These are phyloP conservation scores for Oxyruncus cristatus DNA, from an alignment of 2,113 vertebrate genomes.

Conservation along the genomic window DNA sequence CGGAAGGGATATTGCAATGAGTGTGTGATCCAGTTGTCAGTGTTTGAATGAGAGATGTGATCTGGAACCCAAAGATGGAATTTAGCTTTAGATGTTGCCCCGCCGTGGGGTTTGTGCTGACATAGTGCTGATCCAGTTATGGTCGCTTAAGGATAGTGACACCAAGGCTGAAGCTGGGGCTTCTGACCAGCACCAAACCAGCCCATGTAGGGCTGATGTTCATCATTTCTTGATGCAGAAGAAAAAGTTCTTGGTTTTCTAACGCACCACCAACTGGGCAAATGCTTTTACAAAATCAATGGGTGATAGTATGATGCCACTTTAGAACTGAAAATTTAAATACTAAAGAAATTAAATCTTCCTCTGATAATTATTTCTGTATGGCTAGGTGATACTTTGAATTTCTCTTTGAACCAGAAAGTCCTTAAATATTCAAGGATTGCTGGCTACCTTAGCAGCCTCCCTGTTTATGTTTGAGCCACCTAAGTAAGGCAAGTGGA, in stretches of 20 bases:
- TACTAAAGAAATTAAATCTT: background rate
- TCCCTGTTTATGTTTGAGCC: background rate
- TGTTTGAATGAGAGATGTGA: background rate
- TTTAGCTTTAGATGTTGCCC: background rate
- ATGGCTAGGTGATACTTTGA: background rate
- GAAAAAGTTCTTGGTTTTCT: background rate
- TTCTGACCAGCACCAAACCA: background rate
- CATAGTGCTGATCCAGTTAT: background rate
- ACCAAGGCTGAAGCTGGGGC: background rate
- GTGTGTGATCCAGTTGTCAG: background rate
- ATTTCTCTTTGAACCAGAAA: slow-evolving; percentile 21
- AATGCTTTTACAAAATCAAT: background rate
- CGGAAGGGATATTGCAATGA: background rate
- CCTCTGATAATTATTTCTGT: background rate
- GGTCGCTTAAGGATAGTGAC: background rate
- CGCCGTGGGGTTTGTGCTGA: background rate
- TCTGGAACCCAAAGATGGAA: background rate
- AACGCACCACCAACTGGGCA: background rate
- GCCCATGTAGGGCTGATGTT: background rate
- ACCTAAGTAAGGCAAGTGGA: background rate
- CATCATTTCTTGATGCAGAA: background rate
- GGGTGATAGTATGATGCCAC: background rate
- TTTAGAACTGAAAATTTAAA: background rate
- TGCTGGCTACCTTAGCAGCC: background rate
- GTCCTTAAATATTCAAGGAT: background rate